Evolutionary conservation across 2,797 vertebrate species (phyloP), one percentile per base, ranked within the genome.

Genomic region (Borostomias antarcticus): DNA sequence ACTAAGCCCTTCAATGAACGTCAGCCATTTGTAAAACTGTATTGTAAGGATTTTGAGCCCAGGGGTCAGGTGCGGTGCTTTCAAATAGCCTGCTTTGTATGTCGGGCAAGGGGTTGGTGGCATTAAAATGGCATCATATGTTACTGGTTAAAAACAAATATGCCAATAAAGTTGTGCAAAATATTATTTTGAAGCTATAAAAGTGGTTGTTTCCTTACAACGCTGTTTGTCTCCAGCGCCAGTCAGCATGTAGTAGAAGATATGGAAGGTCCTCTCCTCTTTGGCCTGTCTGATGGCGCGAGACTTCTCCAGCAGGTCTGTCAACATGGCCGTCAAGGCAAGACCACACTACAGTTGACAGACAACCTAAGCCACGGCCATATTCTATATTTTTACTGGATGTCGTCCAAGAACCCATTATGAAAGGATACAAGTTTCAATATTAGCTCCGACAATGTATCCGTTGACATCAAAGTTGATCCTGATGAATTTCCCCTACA

Each of bases 401-500:
- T 51, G 37, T 4, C 29, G 13, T 40, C 37, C 25, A 53, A 35
- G 26, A 30, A 6, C n/a, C 25, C 5, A 58, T 48, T 33, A 58
- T 11, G 69, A 76, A 91, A 95, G 94, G 97, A 98, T 99, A 92
- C 97, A 99, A 50, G 98, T 98, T 85, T 99, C 98, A 0, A 99
- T 99, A 83, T 98, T 99, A 66, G 97, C 98, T 75, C 98, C 98
- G 48, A 99, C 97, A 5, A 99, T 99, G 89, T 98, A 98, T 58
- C 98, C 97, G 0, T 95, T 98, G 73, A 99, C 91, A 1, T 94
- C 93, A 67, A 94, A 94, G 86, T 94, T 94, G 78, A 94, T 93
- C 76, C 92, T 80, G 85, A 94, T 93, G 70, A 94, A 94, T 75
- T 94, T 94, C 19, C 93, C 93, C 93, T 93, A 19, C 60, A 40